Evolutionary conservation across 2,797 vertebrate genomes (phyloP).

Genomic region (Macroramphosus scolopax): DNA sequence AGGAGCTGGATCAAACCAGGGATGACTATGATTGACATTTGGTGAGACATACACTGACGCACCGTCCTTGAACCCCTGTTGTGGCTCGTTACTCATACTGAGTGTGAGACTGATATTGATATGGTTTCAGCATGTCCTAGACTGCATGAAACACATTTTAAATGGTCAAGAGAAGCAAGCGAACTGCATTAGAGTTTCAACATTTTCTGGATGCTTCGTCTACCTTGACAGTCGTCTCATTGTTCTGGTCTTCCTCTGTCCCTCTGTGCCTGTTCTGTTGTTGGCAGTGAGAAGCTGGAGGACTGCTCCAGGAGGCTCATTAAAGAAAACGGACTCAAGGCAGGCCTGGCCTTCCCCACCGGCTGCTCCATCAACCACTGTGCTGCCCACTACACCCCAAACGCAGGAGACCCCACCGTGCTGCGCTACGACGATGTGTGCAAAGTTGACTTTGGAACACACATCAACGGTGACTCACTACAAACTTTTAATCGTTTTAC

Average conservation of each 20-base stretch:
- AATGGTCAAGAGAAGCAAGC: not conserved
- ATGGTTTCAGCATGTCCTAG: not conserved
- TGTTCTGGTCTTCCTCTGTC: slow-evolving; percentile 16
- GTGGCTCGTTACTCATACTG: not conserved
- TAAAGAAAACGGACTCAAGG: slow-evolving; percentile 92
- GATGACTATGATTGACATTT: slow-evolving; percentile 99
- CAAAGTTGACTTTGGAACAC: slow-evolving; percentile 99
- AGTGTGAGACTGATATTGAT: slow-evolving; percentile 4
- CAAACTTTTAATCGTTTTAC: slow-evolving; percentile 18
- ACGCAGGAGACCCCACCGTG: slow-evolving; percentile 94
- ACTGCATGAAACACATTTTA: slow-evolving; percentile 4
- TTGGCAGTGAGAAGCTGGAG: slow-evolving; percentile 91
- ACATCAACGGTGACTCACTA: slow-evolving; percentile 86
- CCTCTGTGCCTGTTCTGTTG: slow-evolving; percentile 17
- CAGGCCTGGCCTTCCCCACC: slow-evolving; percentile 96
- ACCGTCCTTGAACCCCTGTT: not conserved
- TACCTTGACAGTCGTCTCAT: slow-evolving; percentile 19
- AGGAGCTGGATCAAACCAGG: slow-evolving; percentile 97
- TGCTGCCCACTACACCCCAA: slow-evolving; percentile 98
- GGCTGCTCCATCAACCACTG: slow-evolving; percentile 99
- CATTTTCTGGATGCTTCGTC: too few relatives aligned
- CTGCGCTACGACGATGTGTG: slow-evolving; percentile 96
- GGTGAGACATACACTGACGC: slow-evolving; percentile 81
- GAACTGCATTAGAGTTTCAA: too few relatives aligned
- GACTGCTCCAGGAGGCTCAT: slow-evolving; percentile 95